Evolutionary conservation across 2,888 invertebrate genomes (phyloP).

Genomic region (Adineta ricciae): DNA sequence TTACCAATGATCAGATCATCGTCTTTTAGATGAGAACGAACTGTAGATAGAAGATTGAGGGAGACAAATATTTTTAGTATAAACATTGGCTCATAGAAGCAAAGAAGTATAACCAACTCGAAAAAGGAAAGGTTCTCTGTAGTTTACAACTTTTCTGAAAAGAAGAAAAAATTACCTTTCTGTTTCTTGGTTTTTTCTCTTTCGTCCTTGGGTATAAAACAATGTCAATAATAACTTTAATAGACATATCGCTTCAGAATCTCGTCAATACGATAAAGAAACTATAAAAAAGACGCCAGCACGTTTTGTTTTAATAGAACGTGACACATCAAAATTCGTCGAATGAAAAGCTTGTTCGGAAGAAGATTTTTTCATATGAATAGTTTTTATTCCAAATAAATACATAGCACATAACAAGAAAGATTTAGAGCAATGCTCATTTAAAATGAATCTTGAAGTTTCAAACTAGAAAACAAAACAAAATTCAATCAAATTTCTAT

Average conservation of each 20-base stretch:
- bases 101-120: background rate
- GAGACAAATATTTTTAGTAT: background rate
- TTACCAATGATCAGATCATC: background rate
- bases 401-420: too few species aligned
- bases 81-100: background rate
- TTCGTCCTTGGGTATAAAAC: background rate
- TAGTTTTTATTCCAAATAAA: too few species aligned
- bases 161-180: background rate
- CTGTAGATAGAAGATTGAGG: background rate
- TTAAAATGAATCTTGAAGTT: too few species aligned
- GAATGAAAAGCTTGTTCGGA: too few species aligned
- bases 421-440: too few species aligned
- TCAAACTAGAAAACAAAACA: too few species aligned
- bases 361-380: too few species aligned
- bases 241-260: too few species aligned
- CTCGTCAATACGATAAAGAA: too few species aligned
- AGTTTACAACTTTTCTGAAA: background rate
- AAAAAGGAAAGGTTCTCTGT: background rate
- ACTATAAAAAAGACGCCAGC: too few species aligned
- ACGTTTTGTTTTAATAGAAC: too few species aligned
- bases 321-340: too few species aligned
- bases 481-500: background rate
- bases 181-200: background rate
- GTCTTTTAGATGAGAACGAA: background rate
- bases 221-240: background rate